Conservation (phyloP, 2,888 invertebrate genomes). For the Chymomyza amoena region DNA sequence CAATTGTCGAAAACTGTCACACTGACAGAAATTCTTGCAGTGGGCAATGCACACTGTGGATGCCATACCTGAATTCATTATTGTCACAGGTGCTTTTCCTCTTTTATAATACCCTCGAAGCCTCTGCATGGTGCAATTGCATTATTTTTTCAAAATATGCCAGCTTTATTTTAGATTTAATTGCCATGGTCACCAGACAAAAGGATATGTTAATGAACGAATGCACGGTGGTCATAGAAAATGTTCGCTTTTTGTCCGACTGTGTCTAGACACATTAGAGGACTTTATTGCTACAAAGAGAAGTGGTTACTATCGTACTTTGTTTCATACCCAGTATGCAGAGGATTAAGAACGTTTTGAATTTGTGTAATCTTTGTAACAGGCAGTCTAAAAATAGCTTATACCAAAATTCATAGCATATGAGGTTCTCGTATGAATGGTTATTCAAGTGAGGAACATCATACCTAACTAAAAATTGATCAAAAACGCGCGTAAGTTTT, state of each 20-base stretch:
- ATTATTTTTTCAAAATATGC: conserved; percentile 78
- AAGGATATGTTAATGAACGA: conserved; percentile 76
- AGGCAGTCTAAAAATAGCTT: background rate
- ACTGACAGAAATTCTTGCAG: no score
- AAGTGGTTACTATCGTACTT: conserved; percentile 47
- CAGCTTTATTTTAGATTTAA: conserved; percentile 79
- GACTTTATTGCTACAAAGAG: conserved; percentile 64
- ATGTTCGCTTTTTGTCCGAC: no score
- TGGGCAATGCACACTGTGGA: no score
- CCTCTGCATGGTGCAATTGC: conserved; percentile 76
- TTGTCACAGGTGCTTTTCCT: conserved; percentile 79
- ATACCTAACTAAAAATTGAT: no score
- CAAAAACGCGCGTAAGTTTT: no score
- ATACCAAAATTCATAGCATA: no score
- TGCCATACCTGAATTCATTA: conserved; percentile 56
- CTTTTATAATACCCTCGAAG: conserved; percentile 79
- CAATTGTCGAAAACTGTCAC: no score
- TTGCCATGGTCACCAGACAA: conserved; percentile 78
- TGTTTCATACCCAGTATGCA: conserved; percentile 1
- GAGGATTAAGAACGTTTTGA: background rate
- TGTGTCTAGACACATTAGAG: conserved; percentile 46
- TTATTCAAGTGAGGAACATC: no score
- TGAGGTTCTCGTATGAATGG: fast-evolving
- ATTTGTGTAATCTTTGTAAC: no score
- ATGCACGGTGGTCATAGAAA: background rate